Evolutionary conservation across 2,888 invertebrate species (phyloP), one percentile per base, ranked within the genome.

Genomic region (Nephrotoma appendiculata): DNA sequence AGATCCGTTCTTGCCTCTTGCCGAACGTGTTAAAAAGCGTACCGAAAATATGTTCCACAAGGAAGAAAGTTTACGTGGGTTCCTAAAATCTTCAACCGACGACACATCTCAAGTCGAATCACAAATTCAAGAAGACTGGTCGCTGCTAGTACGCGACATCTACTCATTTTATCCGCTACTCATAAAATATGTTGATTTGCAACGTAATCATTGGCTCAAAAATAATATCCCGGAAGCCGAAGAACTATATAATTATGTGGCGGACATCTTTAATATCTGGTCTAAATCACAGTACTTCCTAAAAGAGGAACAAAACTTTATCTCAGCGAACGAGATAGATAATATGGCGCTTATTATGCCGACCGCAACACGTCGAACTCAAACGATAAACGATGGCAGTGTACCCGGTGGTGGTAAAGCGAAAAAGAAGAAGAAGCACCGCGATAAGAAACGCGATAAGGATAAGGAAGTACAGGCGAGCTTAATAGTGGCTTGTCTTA

Each of bases 251-350:
- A 98, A 98, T 90, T 97, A 99, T 90, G 98, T 99, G 0, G 98
- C 99, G 0, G 98, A 99, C 89, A 99, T 99, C 89, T 99, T 99
- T 92, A 98, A 99, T 89, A 97, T 98, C 89, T 99, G 99, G 99
- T 98, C 98, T 0, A 98, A 98, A 92, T 98, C 98, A 87, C 96
- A 99, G 92, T 98, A 98, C 92, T 99, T 99, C 94, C 93, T 98
- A 87, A 96, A 98, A 88, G 99, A 99, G 91, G 99, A 99, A 91
- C 98, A 99, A 91, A 99, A 99, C 94, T 99, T 99, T 91, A 99
- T 99, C 89, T 97, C 98, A 0, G 98, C 98, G 57, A 99, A 99
- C 91, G 99, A 99, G 93, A 99, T 99, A 87, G 99, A 99, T 91
- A 99, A 99, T 90, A 98, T 99, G 98, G 96, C 94, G 87, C 93